These are phyloP conservation scores for Gastracanthus pulcherrimus DNA, from an alignment of 2,888 invertebrate species.

Conservation along the genomic window DNA sequence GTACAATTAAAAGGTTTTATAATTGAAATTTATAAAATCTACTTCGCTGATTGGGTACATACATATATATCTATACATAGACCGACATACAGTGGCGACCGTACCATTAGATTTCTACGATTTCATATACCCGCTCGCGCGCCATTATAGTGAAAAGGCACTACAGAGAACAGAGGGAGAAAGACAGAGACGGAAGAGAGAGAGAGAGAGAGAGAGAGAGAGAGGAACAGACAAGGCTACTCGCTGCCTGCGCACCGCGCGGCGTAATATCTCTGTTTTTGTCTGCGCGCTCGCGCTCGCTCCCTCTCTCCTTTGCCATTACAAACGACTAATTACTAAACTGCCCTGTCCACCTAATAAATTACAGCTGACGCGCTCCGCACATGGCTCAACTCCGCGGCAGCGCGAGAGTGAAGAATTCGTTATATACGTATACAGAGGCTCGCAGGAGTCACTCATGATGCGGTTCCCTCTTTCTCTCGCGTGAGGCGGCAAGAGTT, in stretches of 20 bases:
- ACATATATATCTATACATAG: too few species aligned
- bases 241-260: background rate
- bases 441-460: background rate
- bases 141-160: slow-evolving; percentile 12
- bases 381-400: slow-evolving; percentile 52
- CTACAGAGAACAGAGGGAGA: too few species aligned
- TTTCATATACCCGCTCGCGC: background rate
- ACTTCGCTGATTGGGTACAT: slow-evolving; percentile 24
- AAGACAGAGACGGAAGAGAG: background rate
- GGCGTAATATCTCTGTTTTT: slow-evolving; percentile 31
- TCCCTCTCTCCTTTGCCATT: slow-evolving; percentile 54
- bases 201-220: background rate
- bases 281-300: background rate
- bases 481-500: background rate
- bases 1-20: slow-evolving; percentile 36
- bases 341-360: slow-evolving; percentile 66
- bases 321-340: slow-evolving; percentile 68
- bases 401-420: slow-evolving; percentile 23
- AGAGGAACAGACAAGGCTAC: background rate
- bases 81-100: too few species aligned
- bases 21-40: slow-evolving; percentile 51
- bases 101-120: slow-evolving; percentile 36
- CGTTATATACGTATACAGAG: slow-evolving; percentile 2
- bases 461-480: slow-evolving; percentile 33
- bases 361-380: slow-evolving; percentile 62